phyloP scores from a whole-genome alignment of 1,140 invertebrate species.

The Hermetia illucens region DNA sequence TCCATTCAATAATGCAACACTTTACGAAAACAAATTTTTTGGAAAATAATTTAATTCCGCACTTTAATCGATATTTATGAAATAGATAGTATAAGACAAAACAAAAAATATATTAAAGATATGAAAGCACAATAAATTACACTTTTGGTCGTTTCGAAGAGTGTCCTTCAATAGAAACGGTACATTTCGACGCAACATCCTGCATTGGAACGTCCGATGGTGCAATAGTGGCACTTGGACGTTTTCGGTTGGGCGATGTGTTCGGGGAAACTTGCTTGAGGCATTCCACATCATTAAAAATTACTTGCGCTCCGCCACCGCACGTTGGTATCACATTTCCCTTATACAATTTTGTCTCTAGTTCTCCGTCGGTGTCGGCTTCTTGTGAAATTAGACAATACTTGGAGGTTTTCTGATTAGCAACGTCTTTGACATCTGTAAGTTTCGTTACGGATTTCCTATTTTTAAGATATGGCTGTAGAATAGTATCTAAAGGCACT shows the following conservation, averaged over 20 bases:
- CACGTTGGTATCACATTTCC: constrained; percentile 84
- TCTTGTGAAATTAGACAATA: constrained; percentile 88
- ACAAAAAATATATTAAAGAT: too few species aligned
- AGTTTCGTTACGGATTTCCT: constrained; percentile 74
- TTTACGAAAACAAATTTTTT: too few species aligned
- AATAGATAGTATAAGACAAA: too few species aligned
- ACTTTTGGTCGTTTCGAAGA: constrained; percentile 25
- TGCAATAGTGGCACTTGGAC: constrained; percentile 15
- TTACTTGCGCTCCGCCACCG: constrained; percentile 85
- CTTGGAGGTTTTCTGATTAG: constrained; percentile 59
- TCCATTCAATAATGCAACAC: too few species aligned
- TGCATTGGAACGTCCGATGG: constrained; percentile 16
- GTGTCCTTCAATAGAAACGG: constrained; percentile 27
- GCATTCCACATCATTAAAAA: constrained; percentile 90
- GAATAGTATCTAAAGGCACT: constrained; percentile 64
- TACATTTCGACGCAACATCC: constrained; percentile 23
- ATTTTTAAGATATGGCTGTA: constrained; percentile 72
- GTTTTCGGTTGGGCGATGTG: constrained; percentile 22
- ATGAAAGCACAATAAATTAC: constrained; percentile 7
- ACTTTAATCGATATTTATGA: too few species aligned
- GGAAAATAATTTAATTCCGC: too few species aligned
- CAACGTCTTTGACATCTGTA: constrained; percentile 52
- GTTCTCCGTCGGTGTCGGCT: constrained; percentile 75
- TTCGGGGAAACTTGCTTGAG: constrained; percentile 72
- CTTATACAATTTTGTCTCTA: constrained; percentile 89